phyloP scores from a whole-genome alignment of 2,113 vertebrate species.

The Alligator mississippiensis region DNA sequence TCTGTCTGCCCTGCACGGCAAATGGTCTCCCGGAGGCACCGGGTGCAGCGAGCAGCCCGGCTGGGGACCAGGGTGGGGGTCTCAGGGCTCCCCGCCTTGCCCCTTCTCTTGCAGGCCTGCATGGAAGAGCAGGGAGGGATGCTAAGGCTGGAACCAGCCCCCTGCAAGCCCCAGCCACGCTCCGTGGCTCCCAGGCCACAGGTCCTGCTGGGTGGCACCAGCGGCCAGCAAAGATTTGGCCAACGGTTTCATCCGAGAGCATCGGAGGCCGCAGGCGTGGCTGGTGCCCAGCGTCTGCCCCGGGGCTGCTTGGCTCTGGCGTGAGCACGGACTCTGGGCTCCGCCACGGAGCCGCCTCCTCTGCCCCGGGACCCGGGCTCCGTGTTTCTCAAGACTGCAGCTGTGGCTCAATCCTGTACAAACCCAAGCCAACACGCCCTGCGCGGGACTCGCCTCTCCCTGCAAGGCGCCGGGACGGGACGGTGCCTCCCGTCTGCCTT shows the following conservation, averaged over 20 bases:
- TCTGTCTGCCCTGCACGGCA: too few relatives aligned
- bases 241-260: background rate
- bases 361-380: background rate
- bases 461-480: rapidly evolving
- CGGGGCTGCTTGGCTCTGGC: too few relatives aligned
- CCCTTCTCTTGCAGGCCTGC: background rate
- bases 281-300: too few relatives aligned
- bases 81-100: background rate
- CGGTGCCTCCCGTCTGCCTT: rapidly evolving
- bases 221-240: background rate
- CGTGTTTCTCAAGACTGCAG: background rate
- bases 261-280: background rate
- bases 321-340: too few relatives aligned
- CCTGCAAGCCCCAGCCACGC: background rate
- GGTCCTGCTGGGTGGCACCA: background rate
- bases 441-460: background rate
- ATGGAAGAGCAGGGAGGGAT: rapidly evolving
- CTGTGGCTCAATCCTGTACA: background rate
- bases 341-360: background rate
- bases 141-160: background rate
- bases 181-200: rapidly evolving
- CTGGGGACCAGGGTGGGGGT: too few relatives aligned
- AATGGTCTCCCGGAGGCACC: too few relatives aligned
- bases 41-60: rapidly evolving
- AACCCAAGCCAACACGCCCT: conserved; percentile 24